Base-by-base conservation (phyloP, 2,113 vertebrate genomes). In the Acanthisitta chloris region DNA sequence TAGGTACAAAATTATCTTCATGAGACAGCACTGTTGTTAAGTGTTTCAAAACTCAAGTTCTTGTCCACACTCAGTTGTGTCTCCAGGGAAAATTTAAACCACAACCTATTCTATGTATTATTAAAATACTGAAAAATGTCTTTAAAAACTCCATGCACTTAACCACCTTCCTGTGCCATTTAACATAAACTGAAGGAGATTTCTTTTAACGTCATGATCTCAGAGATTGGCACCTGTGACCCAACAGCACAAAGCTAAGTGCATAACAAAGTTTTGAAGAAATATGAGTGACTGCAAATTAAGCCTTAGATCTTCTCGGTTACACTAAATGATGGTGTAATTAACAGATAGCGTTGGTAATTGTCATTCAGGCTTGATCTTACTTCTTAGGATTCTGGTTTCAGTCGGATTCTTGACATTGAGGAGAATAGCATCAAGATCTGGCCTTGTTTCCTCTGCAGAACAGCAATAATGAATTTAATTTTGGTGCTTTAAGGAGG, bases 91-190 rank as follows among this genome's bases (percentile, higher is more conserved):
- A 73, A 64, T 25, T 18, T 42, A 34, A 85, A 61, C 19, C 19
- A 14, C 14, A 61, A 26, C 4, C 2, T 19, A 15, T 51, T 45
- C 15, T 59, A 26, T 49, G 16, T 55, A 10, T 21, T 62, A 33
- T 33, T 65, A 62, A 78, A 86, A 62, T 34, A 4, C 8, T 33
- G 4, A 51, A 57, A 88, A 36, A 33, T 61, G 31, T 72, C 31
- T 52, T 55, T 14, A 48, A 54, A 66, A 24, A 1, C 0, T 0
- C 9, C 29, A 26, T 51, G 29, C 40, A 28, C 3, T 38, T 52
- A 31, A 15, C 7, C n/a, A 11, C 2, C 8, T 58, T 72, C 21
- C 20, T 38, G 2, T 46, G 16, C 17, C 25, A 49, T 84, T 71
- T 84, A 52, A 36, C 12, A 33, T 15, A 81, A 71, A 36, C 9